A percentile compares a stretch with the other conserved stretches of the same genome.
Evolutionary conservation across 2,797 vertebrate species (phyloP).

Genomic region (Carapus acus): DNA sequence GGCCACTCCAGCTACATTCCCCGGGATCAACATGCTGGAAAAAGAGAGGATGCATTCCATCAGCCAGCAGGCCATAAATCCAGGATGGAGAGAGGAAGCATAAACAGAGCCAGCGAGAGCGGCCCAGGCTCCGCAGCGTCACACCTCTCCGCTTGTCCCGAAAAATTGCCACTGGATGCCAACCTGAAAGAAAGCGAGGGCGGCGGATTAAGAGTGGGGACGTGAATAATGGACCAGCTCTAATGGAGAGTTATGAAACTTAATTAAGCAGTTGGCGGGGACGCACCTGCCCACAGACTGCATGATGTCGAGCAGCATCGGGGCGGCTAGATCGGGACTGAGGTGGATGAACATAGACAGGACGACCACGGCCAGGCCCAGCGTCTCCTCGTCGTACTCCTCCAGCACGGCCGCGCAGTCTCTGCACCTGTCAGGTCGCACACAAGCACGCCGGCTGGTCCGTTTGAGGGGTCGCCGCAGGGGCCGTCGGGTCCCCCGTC

Average conservation of each 20-base stretch:
- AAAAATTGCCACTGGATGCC: slow-evolving; percentile 92
- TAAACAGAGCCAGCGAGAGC: too few species aligned
- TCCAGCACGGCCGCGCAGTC: slow-evolving; percentile 96
- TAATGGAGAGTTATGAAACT: slow-evolving; percentile 51
- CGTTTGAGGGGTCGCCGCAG: background rate
- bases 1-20: slow-evolving; percentile 95
- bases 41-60: slow-evolving; percentile 13
- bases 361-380: slow-evolving; percentile 90
- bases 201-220: slow-evolving; percentile 40
- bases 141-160: slow-evolving; percentile 98
- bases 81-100: too few species aligned
- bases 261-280: slow-evolving; percentile 42
- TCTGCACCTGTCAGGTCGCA: slow-evolving; percentile 77
- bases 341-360: slow-evolving; percentile 97
- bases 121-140: slow-evolving; percentile 41
- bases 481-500: background rate
- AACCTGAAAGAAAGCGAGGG: slow-evolving; percentile 77
- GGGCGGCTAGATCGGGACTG: slow-evolving; percentile 94
- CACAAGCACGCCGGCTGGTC: background rate
- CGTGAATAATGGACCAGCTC: slow-evolving; percentile 61
- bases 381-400: slow-evolving; percentile 97
- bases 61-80: slow-evolving; percentile 23
- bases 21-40: slow-evolving; percentile 94
- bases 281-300: slow-evolving; percentile 96
- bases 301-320: slow-evolving; percentile 96